Evolutionary conservation across 1,140 invertebrate genomes (phyloP).

Genomic region (Maconellicoccus hirsutus): DNA sequence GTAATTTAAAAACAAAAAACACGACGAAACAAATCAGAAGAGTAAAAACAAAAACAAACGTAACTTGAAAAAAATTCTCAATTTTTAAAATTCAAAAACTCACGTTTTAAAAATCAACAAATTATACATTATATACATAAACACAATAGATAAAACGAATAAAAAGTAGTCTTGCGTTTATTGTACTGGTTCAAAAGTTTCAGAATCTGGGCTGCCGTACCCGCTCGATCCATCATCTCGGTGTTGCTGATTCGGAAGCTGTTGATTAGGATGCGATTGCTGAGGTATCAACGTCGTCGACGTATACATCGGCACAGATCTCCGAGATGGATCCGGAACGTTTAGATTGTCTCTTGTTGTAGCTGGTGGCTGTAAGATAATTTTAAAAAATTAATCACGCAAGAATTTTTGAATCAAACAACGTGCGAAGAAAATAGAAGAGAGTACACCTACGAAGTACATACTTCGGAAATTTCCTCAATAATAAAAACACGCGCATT

Average conservation of each 20-base stretch:
- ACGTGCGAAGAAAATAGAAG: too few relatives aligned
- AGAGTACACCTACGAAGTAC: too few relatives aligned
- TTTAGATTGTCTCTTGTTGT: constrained; percentile 14
- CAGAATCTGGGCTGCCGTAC: constrained; percentile 35
- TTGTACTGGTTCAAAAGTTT: constrained; percentile 31
- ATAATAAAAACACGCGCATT: too few relatives aligned
- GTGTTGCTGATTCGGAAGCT: constrained; percentile 26
- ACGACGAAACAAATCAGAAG: background rate
- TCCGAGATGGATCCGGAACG: background rate
- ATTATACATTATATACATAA: background rate
- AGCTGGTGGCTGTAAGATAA: constrained; percentile 7
- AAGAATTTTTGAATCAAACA: too few relatives aligned
- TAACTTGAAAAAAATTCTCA: too few relatives aligned
- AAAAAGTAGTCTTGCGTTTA: constrained; percentile 11
- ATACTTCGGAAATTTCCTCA: too few relatives aligned
- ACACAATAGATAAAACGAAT: background rate
- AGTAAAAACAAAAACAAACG: too few relatives aligned
- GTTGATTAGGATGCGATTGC: background rate
- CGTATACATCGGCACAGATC: constrained; percentile 23
- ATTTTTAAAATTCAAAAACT: background rate
- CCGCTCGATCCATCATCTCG: constrained; percentile 33
- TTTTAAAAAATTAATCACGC: too few relatives aligned
- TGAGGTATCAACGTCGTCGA: background rate
- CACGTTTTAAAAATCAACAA: background rate
- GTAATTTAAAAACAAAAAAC: background rate